Percentiles rank a stretch among this genome's conserved stretches.
phyloP scores from a whole-genome alignment of 2,888 invertebrate species.

The Ochlodes sylvanus region DNA sequence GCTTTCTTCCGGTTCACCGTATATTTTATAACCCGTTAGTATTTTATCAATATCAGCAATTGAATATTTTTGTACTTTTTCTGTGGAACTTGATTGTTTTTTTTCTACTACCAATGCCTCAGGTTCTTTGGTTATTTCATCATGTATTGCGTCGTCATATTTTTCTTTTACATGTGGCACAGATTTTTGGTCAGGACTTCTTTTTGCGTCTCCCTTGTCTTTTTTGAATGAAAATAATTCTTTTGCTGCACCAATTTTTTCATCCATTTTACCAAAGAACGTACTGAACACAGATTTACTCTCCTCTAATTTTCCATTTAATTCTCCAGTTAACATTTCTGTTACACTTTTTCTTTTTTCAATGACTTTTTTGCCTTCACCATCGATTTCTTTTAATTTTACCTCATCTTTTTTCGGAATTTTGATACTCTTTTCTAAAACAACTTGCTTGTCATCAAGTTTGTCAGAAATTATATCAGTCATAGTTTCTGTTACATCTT shows the following conservation, averaged over 20 bases:
- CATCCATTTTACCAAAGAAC: conserved; percentile 57
- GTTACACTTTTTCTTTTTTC: conserved; percentile 39
- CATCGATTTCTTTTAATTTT: conserved; percentile 49
- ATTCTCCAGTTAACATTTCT: conserved; percentile 41
- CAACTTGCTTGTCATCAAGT: conserved; percentile 75
- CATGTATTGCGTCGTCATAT: neutral
- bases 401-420: conserved; percentile 37
- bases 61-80: conserved; percentile 9
- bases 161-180: conserved; percentile 10
- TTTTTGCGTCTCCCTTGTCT: conserved; percentile 39
- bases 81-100: neutral
- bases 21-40: conserved; percentile 40
- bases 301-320: conserved; percentile 50
- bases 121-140: neutral
- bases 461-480: conserved; percentile 59
- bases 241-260: conserved; percentile 57
- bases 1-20: conserved; percentile 47
- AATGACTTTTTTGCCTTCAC: conserved; percentile 41
- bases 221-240: conserved; percentile 54
- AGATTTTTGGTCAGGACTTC: conserved; percentile 21
- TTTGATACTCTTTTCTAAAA: conserved; percentile 64
- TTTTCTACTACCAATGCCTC: neutral
- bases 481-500: conserved; percentile 31
- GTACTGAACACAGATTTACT: conserved; percentile 52
- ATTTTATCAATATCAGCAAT: conserved; percentile 40